These are phyloP conservation scores for Pachydiplax longipennis DNA, from an alignment of 2,888 invertebrate genomes.

Conservation along the genomic window DNA sequence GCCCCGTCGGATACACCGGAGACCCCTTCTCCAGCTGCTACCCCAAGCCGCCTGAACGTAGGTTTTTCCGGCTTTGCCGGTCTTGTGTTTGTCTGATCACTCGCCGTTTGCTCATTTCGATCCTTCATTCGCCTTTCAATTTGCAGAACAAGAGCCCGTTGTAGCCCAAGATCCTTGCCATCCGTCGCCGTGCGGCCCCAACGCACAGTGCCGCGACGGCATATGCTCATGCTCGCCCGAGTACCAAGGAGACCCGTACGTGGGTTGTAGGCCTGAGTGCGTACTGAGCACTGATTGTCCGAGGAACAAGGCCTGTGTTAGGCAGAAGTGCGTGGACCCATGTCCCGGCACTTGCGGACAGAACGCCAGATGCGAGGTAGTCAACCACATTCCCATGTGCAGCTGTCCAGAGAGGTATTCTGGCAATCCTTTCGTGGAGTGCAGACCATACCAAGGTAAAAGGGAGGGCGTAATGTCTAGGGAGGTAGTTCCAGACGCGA, in stretches of 20 bases:
- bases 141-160: conserved; percentile 49
- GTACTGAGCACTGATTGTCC: conserved; percentile 55
- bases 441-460: conserved; percentile 46
- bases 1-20: conserved; percentile 71
- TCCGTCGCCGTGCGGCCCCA: conserved; percentile 75
- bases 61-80: conserved; percentile 47
- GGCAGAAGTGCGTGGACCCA: conserved; percentile 63
- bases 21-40: conserved; percentile 72
- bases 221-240: conserved; percentile 56
- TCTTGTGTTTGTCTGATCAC: background rate
- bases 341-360: conserved; percentile 65
- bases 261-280: conserved; percentile 54
- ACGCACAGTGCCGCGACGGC: conserved; percentile 66
- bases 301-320: conserved; percentile 57
- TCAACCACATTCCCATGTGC: conserved; percentile 69
- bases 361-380: conserved; percentile 58
- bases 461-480: conserved; percentile 48
- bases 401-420: conserved; percentile 59
- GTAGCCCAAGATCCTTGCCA: conserved; percentile 70
- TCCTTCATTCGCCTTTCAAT: conserved; percentile 13
- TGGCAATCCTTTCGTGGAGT: conserved; percentile 58
- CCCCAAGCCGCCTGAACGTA: conserved; percentile 57
- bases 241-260: conserved; percentile 56
- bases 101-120: background rate
- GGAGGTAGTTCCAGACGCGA: background rate